These are phyloP conservation scores for Hyphantria cunea DNA, from an alignment of 1,140 invertebrate species.

Conservation along the genomic window DNA sequence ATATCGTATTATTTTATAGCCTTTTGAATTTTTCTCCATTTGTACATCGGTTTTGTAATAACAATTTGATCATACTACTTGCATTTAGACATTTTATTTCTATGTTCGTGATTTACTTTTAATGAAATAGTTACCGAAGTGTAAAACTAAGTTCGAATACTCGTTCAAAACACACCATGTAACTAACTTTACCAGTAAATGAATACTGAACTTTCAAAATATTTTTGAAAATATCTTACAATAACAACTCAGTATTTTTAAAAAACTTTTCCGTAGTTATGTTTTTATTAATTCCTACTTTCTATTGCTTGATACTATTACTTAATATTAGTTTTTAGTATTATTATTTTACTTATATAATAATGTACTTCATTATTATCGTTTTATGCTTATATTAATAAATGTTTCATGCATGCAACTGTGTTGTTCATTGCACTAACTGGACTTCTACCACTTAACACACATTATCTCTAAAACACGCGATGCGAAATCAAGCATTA, in stretches of 20 bases:
- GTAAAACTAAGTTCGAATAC: too few relatives aligned
- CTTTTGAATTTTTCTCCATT: too few relatives aligned
- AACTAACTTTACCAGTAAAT: too few relatives aligned
- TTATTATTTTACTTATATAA: constrained; percentile 20
- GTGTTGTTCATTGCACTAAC: constrained; percentile 54
- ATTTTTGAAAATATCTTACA: neutral
- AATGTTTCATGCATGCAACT: constrained; percentile 36
- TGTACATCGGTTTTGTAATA: too few relatives aligned
- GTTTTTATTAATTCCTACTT: constrained; percentile 12
- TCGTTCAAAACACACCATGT: neutral
- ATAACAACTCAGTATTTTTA: neutral
- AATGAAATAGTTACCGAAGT: too few relatives aligned
- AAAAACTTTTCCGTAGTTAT: neutral
- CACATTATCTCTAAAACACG: too few relatives aligned
- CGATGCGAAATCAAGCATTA: too few relatives aligned
- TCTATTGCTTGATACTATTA: constrained; percentile 5
- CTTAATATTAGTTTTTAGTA: constrained; percentile 4
- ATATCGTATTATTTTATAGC: too few relatives aligned
- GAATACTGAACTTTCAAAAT: neutral
- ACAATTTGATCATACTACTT: too few relatives aligned
- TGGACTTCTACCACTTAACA: constrained; percentile 47
- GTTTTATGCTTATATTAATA: constrained; percentile 32
- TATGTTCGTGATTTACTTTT: too few relatives aligned
- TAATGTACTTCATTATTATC: constrained; percentile 3
- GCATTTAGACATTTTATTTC: too few relatives aligned